Percentiles rank a stretch among this genome's conserved stretches.
phyloP scores from a whole-genome alignment of 2,888 invertebrate genomes.

The Hofmannophila pseudospretella region DNA sequence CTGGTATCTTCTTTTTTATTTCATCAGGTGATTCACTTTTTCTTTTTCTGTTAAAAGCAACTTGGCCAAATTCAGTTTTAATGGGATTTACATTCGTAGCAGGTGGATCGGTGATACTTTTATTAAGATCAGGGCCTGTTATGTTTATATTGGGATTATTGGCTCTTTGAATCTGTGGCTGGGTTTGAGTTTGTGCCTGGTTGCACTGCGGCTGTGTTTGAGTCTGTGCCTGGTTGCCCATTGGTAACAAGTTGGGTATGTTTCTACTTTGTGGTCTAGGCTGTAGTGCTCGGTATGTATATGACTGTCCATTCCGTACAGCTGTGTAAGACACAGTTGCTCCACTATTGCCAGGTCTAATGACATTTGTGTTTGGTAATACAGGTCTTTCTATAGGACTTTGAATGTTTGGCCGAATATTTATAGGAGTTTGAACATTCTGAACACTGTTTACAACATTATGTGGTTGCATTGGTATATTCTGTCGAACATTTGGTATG shows the following conservation, averaged over 20 bases:
- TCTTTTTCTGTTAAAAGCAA: conserved; percentile 41
- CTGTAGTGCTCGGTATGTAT: conserved; percentile 45
- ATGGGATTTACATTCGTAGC: conserved; percentile 9
- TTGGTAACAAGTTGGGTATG: conserved; percentile 14
- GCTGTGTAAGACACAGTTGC: conserved; percentile 18
- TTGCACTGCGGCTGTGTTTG: no score
- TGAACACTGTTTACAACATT: conserved; percentile 1
- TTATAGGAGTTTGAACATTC: conserved; percentile 6
- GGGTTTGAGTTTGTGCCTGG: neutral
- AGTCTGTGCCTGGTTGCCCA: neutral
- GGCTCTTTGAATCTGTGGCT: conserved; percentile 10
- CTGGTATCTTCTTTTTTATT: conserved; percentile 33
- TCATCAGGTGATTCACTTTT: conserved; percentile 65
- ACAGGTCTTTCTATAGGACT: neutral
- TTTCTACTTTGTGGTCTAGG: conserved; percentile 32
- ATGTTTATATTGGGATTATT: conserved; percentile 12
- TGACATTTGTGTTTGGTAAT: conserved; percentile 7
- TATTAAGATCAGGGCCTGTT: conserved; percentile 8
- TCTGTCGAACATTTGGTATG: conserved; percentile 22
- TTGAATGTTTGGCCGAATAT: conserved; percentile 21
- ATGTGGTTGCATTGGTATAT: conserved; percentile 15
- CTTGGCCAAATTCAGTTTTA: conserved; percentile 18
- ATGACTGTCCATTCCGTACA: conserved; percentile 30
- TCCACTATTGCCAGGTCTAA: conserved; percentile 5
- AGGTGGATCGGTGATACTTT: conserved; percentile 15